Base-by-base conservation (phyloP, 2,113 vertebrate genomes). In the Nibea coibor region DNA sequence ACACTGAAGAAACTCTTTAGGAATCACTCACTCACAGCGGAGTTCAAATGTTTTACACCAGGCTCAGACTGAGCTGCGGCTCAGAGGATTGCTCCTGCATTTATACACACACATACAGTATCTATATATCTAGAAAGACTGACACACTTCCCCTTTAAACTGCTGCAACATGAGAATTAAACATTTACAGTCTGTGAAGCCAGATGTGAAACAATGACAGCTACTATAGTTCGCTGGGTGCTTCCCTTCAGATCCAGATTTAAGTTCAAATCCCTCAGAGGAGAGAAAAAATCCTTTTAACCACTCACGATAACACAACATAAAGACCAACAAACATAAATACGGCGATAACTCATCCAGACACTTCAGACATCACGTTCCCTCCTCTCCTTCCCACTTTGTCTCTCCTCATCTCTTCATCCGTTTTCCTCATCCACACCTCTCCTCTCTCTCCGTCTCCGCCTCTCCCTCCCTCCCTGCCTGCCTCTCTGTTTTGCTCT, bases 341-440 rank as follows among this genome's bases (percentile, higher is more conserved):
- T 43, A 48, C 1, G 3, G 59, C 8, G 47, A 74, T 72, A 86
- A 86, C 26, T 82, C 80, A 69, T 48, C n/a, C 59, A 72, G 66
- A 82, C 84, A 71, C 31, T 68, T 79, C 64, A 88, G 78, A 88
- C 75, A 83, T 66, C 77, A 72, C 5, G n/a, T 9, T 20, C 53
- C 35, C 61, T 1, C 28, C 20, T 69, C 45, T 51, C 81, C 91
- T 90, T 86, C 85, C 82, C 78, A 91, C 89, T 85, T 76, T 39
- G 19, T 69, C 39, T 48, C 62, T 39, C 11, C 72, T 39, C 56
- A 35, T 74, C 22, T 51, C 72, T 64, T 53, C 71, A 31, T 72
- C 51, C 28, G 26, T 78, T 78, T 78, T 57, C 47, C 45, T 61
- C 48, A 58, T 61, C 61, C 31, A 26, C 57, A 31, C 26, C 70